Evolutionary conservation across 30 jellyfish, hydroid and myxozoan species (phyloP).

Genomic region (Hydra vulgaris): DNA sequence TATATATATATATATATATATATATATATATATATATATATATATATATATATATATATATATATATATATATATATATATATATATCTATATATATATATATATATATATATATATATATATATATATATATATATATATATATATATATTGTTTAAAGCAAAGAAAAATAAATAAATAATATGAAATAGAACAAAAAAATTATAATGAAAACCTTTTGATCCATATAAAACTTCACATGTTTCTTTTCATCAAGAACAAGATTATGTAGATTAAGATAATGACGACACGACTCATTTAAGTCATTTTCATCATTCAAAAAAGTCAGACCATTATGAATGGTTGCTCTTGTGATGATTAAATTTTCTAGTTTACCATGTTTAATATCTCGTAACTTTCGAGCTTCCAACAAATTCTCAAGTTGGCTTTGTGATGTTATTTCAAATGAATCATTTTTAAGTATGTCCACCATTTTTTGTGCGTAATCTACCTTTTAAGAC

Average conservation of each 20-base stretch:
- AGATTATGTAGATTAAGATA: constrained; percentile 28
- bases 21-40: too few species aligned
- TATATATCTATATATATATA: too few species aligned
- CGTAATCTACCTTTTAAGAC: constrained; percentile 38
- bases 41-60: too few species aligned
- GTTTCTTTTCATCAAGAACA: constrained; percentile 38
- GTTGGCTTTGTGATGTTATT: constrained; percentile 22
- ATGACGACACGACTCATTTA: constrained; percentile 10
- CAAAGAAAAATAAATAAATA: not conserved
- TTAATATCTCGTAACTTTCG: not conserved
- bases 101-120: too few species aligned
- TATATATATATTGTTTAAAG: too few species aligned
- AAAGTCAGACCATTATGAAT: not conserved
- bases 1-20: too few species aligned
- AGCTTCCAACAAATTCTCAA: constrained; percentile 8
- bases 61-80: too few species aligned
- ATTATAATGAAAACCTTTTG: constrained; percentile 37
- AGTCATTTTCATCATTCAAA: not conserved
- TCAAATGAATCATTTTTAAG: constrained; percentile 18
- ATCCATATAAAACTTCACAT: constrained; percentile 7
- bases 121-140: too few species aligned
- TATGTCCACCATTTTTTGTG: constrained; percentile 39
- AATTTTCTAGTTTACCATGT: not conserved
- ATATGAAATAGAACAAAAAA: not conserved
- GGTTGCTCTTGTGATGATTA: constrained; percentile 40